phyloP scores from a whole-genome alignment of 2,888 invertebrate genomes.

The Noctua janthe region DNA sequence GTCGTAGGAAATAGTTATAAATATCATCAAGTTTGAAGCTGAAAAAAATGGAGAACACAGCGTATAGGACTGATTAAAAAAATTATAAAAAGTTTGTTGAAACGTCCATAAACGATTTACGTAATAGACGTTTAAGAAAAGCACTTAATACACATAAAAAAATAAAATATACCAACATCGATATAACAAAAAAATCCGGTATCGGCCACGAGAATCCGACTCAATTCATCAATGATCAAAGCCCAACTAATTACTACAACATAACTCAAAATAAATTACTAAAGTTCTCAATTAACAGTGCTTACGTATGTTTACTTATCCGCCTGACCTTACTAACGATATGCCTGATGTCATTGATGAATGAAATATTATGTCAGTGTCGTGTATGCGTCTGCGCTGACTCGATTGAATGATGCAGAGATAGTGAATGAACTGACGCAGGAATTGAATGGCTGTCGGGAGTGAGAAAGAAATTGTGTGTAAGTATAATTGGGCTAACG shows the following conservation, averaged over 20 bases:
- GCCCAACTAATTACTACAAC: conserved; percentile 23
- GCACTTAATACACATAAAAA: background rate
- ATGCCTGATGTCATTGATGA: conserved; percentile 48
- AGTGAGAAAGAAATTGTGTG: conserved; percentile 1
- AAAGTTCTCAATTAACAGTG: conserved; percentile 37
- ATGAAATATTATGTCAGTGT: conserved; percentile 62
- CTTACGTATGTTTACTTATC: conserved; percentile 47
- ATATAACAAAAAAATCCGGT: background rate
- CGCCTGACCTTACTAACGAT: conserved; percentile 55
- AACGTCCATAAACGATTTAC: background rate
- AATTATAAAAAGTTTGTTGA: background rate
- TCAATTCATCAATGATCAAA: conserved; percentile 20
- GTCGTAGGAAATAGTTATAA: background rate
- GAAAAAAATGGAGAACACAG: background rate
- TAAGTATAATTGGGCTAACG: background rate
- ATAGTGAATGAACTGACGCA: conserved; percentile 40
- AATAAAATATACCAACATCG: background rate
- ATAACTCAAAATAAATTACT: conserved; percentile 36
- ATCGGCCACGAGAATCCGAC: background rate
- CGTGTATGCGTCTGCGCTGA: conserved; percentile 40
- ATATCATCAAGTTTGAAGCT: background rate
- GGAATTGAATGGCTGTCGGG: conserved; percentile 11
- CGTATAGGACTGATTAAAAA: too few relatives aligned
- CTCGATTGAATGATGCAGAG: conserved; percentile 54
- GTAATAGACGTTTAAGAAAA: background rate